Evolutionary conservation across 2,113 vertebrate species (phyloP).

Genomic region (Carassius carassius): DNA sequence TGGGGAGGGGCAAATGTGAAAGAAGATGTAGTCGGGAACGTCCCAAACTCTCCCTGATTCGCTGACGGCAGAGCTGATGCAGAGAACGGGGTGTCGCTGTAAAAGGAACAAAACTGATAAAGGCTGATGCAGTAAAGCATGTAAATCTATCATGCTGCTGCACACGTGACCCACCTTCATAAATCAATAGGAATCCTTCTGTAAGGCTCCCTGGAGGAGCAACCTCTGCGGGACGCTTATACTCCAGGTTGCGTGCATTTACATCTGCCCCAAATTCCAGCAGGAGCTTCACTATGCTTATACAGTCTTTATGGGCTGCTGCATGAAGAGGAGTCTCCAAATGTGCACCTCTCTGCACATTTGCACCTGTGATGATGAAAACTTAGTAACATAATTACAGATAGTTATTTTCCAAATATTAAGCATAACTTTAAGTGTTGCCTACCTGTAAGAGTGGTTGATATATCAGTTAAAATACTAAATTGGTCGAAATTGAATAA

Average conservation of each 20-base stretch:
- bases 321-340: slow-evolving; percentile 91
- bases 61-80: slow-evolving; percentile 86
- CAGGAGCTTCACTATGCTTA: slow-evolving; percentile 82
- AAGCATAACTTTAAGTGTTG: not conserved
- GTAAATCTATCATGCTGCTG: not conserved
- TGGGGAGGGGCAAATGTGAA: slow-evolving; percentile 87
- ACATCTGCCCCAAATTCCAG: slow-evolving; percentile 93
- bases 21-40: slow-evolving; percentile 85
- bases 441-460: not conserved
- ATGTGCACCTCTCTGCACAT: slow-evolving; percentile 88
- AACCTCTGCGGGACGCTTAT: slow-evolving; percentile 85
- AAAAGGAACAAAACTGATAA: slow-evolving; percentile 15
- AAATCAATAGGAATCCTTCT: slow-evolving; percentile 84
- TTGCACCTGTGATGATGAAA: slow-evolving; percentile 77
- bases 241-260: slow-evolving; percentile 86
- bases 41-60: slow-evolving; percentile 84
- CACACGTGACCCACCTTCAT: slow-evolving; percentile 80
- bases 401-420: not conserved
- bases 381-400: not conserved
- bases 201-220: slow-evolving; percentile 83
- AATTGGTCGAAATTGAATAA: not conserved
- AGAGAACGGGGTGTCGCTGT: slow-evolving; percentile 86
- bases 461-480: not conserved
- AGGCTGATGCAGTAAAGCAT: not conserved
- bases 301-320: slow-evolving; percentile 84